A percentile compares a stretch with the other conserved stretches of the same genome.
phyloP scores from a whole-genome alignment of 2,113 vertebrate species.

The Fulica atra region DNA sequence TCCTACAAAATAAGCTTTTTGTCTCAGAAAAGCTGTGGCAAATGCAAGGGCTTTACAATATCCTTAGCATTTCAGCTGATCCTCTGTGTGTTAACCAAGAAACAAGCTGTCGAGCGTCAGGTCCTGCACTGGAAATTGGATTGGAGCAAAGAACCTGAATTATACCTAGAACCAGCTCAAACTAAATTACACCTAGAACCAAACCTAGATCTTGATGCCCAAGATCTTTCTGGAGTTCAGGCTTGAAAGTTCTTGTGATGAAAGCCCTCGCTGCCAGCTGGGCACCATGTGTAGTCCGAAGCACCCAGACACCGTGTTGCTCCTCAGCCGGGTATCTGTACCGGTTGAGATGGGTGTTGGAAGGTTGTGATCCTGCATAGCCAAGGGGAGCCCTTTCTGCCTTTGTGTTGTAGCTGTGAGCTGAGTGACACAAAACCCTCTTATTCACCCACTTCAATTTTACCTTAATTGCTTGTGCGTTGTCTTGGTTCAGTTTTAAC shows the following conservation, averaged over 20 bases:
- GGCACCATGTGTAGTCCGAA: background rate
- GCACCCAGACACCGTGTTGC: background rate
- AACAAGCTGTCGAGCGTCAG: background rate
- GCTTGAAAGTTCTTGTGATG: background rate
- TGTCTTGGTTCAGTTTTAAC: background rate
- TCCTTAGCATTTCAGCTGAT: background rate
- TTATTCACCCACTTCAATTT: background rate
- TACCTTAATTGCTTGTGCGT: background rate
- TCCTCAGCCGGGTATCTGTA: background rate
- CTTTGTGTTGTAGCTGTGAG: background rate
- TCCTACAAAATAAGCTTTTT: conserved; percentile 51
- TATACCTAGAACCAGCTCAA: background rate
- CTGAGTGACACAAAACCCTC: background rate
- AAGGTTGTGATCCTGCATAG: background rate
- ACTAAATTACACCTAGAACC: background rate
- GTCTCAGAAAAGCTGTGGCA: background rate
- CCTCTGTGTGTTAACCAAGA: background rate
- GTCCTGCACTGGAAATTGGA: background rate
- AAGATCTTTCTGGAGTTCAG: background rate
- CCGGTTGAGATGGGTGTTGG: background rate
- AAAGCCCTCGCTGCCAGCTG: background rate
- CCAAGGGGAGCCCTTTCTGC: background rate
- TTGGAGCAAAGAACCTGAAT: background rate
- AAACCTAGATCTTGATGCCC: background rate
- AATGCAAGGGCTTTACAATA: background rate